Conservation (phyloP, 2,888 invertebrate genomes). For the Pammene fasciana region DNA sequence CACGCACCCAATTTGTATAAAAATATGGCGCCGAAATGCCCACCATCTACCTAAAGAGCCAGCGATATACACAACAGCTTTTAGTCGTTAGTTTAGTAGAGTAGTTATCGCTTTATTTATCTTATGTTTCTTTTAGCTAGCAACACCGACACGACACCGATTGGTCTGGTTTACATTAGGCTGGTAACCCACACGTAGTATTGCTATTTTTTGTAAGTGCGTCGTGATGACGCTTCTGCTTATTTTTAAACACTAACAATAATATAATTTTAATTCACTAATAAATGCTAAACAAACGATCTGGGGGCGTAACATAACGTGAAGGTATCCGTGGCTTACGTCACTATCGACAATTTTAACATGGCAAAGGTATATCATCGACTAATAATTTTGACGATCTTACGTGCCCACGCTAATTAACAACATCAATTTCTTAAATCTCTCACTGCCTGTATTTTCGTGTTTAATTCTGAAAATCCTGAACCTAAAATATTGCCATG, state of each 20-base stretch:
- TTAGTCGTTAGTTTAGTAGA: constrained; percentile 57
- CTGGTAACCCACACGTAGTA: constrained; percentile 66
- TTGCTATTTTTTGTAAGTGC: constrained; percentile 63
- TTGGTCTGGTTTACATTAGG: constrained; percentile 72
- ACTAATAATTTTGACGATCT: background rate
- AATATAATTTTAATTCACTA: constrained; percentile 34
- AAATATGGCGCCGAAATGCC: background rate
- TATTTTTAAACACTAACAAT: constrained; percentile 38
- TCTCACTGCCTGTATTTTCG: too few relatives aligned
- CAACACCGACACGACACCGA: constrained; percentile 78
- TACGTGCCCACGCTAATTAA: too few relatives aligned
- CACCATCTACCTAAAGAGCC: constrained; percentile 25
- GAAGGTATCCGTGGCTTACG: constrained; percentile 25
- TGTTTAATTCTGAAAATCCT: background rate
- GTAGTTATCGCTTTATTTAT: constrained; percentile 52
- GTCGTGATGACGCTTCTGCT: constrained; percentile 32
- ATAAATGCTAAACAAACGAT: constrained; percentile 36
- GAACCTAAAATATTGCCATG: background rate
- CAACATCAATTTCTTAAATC: too few relatives aligned
- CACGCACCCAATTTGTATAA: constrained; percentile 2
- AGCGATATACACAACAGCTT: constrained; percentile 63
- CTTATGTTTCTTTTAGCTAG: constrained; percentile 60
- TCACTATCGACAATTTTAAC: background rate
- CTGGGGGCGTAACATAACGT: constrained; percentile 26
- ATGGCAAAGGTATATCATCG: background rate